These are phyloP conservation scores for Tapera naevia DNA, from an alignment of 2,797 vertebrate species.

Conservation along the genomic window DNA sequence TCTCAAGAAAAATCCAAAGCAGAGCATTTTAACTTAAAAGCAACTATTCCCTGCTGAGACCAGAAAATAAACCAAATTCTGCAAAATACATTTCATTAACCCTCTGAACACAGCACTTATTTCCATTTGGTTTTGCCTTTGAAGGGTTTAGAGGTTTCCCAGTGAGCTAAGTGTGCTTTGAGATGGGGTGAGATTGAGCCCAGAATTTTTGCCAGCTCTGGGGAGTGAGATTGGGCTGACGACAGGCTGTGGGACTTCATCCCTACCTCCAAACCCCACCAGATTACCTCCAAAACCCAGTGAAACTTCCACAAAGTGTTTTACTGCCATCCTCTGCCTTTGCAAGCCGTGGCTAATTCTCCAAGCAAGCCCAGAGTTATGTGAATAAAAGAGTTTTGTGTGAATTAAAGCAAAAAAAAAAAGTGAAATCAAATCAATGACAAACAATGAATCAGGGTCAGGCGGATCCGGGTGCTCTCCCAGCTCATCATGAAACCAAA, in stretches of 20 bases:
- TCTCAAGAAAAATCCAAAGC: background rate
- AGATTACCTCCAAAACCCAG: background rate
- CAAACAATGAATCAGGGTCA: background rate
- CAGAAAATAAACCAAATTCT: background rate
- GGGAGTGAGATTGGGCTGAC: background rate
- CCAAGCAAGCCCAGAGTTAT: background rate
- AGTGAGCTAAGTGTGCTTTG: background rate
- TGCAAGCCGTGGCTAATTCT: background rate
- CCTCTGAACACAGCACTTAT: rapidly evolving
- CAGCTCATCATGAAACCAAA: background rate
- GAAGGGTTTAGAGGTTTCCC: background rate
- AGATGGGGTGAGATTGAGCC: background rate
- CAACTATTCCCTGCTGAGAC: rapidly evolving
- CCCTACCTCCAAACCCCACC: background rate
- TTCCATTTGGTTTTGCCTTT: background rate
- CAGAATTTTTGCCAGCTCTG: rapidly evolving
- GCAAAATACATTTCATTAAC: background rate
- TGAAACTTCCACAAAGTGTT: background rate
- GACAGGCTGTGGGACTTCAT: background rate
- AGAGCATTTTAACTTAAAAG: background rate
- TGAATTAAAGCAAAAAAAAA: background rate
- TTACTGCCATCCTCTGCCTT: background rate
- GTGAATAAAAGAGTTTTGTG: background rate
- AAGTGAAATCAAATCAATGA: background rate
- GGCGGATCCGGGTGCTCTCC: background rate